Evolutionary conservation across 2,797 vertebrate genomes (phyloP).

Genomic region (Enteromius radiatus): DNA sequence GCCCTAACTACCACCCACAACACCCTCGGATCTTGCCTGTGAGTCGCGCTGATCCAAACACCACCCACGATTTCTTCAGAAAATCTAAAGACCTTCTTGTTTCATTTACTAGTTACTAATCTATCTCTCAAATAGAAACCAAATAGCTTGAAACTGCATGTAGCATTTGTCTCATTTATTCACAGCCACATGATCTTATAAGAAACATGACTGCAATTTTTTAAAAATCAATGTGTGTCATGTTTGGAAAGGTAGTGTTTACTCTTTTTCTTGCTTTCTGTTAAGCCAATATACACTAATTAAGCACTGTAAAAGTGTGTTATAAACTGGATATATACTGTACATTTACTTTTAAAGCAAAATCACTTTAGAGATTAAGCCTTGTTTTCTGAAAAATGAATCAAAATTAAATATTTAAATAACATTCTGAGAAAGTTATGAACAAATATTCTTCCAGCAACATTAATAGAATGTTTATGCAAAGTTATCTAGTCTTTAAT

Average conservation of each 20-base stretch:
- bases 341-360: background rate
- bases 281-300: background rate
- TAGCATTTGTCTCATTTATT: background rate
- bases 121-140: constrained; percentile 1
- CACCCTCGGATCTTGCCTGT: background rate
- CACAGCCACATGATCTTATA: background rate
- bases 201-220: background rate
- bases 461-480: too few species aligned
- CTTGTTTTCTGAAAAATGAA: background rate
- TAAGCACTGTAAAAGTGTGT: too few species aligned
- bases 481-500: too few species aligned
- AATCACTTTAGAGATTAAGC: background rate
- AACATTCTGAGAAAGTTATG: background rate
- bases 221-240: background rate
- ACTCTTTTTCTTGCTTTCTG: background rate
- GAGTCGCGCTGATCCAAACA: background rate
- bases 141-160: background rate
- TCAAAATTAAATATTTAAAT: background rate
- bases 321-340: background rate
- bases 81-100: background rate
- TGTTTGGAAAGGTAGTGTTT: background rate
- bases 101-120: constrained; percentile 7
- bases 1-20: background rate
- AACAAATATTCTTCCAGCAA: too few species aligned
- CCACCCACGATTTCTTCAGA: constrained; percentile 9